Evolutionary conservation across 2,113 vertebrate species (phyloP), one percentile per base, ranked within the genome.

Genomic region (Tricholaema leucomelas): DNA sequence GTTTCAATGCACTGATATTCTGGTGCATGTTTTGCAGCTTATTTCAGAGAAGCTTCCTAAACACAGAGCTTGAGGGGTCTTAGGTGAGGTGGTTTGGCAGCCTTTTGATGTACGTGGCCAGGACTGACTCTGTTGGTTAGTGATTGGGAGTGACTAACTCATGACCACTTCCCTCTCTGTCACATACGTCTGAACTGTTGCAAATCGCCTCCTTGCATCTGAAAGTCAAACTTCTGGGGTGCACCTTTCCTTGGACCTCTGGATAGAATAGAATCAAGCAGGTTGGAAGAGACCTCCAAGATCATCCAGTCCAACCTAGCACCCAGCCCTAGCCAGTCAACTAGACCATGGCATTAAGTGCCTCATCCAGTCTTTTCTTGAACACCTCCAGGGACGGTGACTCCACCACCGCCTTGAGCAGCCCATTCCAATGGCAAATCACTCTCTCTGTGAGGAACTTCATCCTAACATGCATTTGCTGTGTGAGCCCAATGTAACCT

Each of bases 391-490:
- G n/a, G n/a, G n/a, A n/a, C n/a, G n/a, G n/a, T n/a, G n/a, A n/a
- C n/a, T n/a, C n/a, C n/a, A n/a, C n/a, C n/a, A n/a, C n/a, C n/a
- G n/a, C n/a, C n/a, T n/a, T n/a, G n/a, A n/a, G n/a, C n/a, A n/a
- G n/a, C n/a, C n/a, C n/a, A n/a, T n/a, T n/a, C n/a, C n/a, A n/a
- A n/a, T n/a, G n/a, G n/a, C n/a, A n/a, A n/a, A n/a, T n/a, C n/a
- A n/a, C n/a, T n/a, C n/a, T n/a, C n/a, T n/a, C n/a, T n/a, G n/a
- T n/a, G n/a, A n/a, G n/a, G n/a, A n/a, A n/a, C n/a, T n/a, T n/a
- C n/a, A n/a, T n/a, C n/a, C n/a, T n/a, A 13, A 3, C 2, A 0
- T 20, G 0, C 12, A 10, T 42, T 80, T 1, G 2, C 42, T 48
- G 38, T 6, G 23, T 85, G 82, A 83, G 70, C 56, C 35, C 50